Evolutionary conservation across 2,888 invertebrate species (phyloP), one percentile per base, ranked within the genome.

Genomic region (Hipparchia sbordonii): DNA sequence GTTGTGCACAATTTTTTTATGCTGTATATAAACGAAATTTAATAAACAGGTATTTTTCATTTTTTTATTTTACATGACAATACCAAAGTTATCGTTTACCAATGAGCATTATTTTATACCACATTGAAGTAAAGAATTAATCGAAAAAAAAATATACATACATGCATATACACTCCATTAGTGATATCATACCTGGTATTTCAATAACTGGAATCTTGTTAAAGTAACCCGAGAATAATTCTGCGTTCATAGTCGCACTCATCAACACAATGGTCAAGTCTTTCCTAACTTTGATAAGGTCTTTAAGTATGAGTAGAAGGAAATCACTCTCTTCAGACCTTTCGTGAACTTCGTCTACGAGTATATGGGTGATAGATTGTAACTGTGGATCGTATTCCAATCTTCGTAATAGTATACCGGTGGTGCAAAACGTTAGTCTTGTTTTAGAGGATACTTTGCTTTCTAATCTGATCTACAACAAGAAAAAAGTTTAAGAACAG

Each of bases 261-360:
- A 99, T 99, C 6, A 99, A 93, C 81, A 99, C 95, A 0, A 99
- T 93, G 80, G 96, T 97, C 69, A 98, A 89, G 82, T 98, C 96
- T 65, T 95, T 95, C 73, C 97, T 95, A 71, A 95, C 94, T 75
- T 94, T 94, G 70, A 98, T 89, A 69, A 98, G 94, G 83, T 97
- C 96, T 87, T 97, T 96, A 57, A 99, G 87, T 23, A 98, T 96
- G 73, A 98, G 95, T 57, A 99, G 88, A 6, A 99, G 92, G 84
- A 98, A 98, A 87, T 99, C 99, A 79, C 98, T 97, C 84, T 98
- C 97, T 81, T 98, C 97, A 46, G 97, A 97, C 70, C 99, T 94
- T 86, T 99, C 98, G 84, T 99, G 99, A 0, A 99, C 97, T 91
- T 99, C 99, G 86, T 99, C 99, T 0, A 97, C 96, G 74, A 97